These are phyloP conservation scores for Operophtera brumata DNA, from an alignment of 2,888 invertebrate genomes.

Conservation along the genomic window DNA sequence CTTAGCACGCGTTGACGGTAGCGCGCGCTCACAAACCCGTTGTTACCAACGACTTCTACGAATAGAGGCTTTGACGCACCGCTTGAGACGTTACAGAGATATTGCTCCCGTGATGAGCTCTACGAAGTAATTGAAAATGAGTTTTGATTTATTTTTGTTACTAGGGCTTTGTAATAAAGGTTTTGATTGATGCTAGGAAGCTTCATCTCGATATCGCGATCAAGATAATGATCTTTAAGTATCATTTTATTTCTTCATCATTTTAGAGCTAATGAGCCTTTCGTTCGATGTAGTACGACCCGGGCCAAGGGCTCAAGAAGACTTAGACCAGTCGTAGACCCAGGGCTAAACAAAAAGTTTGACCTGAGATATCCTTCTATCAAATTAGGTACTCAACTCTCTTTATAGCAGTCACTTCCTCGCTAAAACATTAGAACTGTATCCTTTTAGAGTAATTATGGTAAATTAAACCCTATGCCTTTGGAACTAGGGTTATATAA, in stretches of 20 bases:
- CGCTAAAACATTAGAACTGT: background rate
- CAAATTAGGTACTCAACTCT: background rate
- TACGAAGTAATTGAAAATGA: conserved; percentile 37
- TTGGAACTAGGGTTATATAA: background rate
- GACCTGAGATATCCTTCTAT: too few relatives aligned
- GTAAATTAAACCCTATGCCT: background rate
- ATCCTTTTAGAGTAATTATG: background rate
- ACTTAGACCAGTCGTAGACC: too few relatives aligned
- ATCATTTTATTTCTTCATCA: conserved; percentile 3
- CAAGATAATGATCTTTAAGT: conserved; percentile 22
- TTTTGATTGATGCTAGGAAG: conserved; percentile 30
- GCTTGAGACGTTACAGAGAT: conserved; percentile 38
- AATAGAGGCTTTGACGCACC: conserved; percentile 73
- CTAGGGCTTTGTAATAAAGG: conserved; percentile 22
- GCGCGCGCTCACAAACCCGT: conserved; percentile 72
- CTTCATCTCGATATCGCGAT: conserved; percentile 18
- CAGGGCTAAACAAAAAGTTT: background rate
- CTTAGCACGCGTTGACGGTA: conserved; percentile 63
- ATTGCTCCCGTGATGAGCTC: conserved; percentile 53
- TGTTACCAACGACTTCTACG: conserved; percentile 72
- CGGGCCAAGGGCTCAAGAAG: too few relatives aligned
- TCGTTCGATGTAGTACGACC: background rate
- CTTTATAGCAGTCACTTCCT: background rate
- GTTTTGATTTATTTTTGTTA: conserved; percentile 33
- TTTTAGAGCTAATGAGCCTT: background rate